Evolutionary conservation across 2,797 vertebrate species (phyloP).

Genomic region (Rhynchotus rufescens): DNA sequence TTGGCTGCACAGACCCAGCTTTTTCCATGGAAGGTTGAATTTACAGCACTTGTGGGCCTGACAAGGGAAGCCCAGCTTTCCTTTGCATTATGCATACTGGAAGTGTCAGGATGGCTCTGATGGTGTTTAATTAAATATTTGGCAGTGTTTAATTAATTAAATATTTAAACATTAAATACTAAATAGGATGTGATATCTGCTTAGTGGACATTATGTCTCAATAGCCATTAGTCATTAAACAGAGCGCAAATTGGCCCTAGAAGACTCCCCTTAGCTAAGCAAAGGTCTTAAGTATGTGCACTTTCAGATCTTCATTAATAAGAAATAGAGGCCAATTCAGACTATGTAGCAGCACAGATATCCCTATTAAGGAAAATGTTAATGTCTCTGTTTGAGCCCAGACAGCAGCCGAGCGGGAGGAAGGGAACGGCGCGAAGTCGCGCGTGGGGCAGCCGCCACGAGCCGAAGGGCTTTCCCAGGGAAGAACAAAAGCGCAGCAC

Average conservation of each 20-base stretch:
- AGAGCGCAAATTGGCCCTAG: conserved; percentile 66
- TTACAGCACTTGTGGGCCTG: background rate
- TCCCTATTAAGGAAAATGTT: conserved; percentile 75
- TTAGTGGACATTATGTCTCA: conserved; percentile 79
- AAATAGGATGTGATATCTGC: conserved; percentile 79
- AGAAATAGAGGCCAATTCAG: conserved; percentile 64
- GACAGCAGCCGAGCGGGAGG: conserved; percentile 30
- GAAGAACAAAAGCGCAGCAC: background rate
- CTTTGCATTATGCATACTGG: conserved; percentile 72
- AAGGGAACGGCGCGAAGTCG: background rate
- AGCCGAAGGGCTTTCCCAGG: background rate
- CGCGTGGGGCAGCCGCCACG: background rate
- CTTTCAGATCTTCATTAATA: conserved; percentile 75
- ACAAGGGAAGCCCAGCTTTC: conserved; percentile 23
- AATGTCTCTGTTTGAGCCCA: conserved; percentile 69
- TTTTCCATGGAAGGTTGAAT: background rate
- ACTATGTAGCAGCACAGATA: conserved; percentile 63
- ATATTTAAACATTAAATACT: conserved; percentile 82
- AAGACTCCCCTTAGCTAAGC: conserved; percentile 63
- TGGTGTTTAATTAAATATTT: conserved; percentile 83
- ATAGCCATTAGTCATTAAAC: conserved; percentile 78
- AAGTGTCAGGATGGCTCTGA: conserved; percentile 74
- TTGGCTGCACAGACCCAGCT: background rate
- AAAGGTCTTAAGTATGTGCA: conserved; percentile 73
- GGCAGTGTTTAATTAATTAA: conserved; percentile 83